Evolutionary conservation across 2,888 invertebrate genomes (phyloP).

Genomic region (Luffia ferchaultella): DNA sequence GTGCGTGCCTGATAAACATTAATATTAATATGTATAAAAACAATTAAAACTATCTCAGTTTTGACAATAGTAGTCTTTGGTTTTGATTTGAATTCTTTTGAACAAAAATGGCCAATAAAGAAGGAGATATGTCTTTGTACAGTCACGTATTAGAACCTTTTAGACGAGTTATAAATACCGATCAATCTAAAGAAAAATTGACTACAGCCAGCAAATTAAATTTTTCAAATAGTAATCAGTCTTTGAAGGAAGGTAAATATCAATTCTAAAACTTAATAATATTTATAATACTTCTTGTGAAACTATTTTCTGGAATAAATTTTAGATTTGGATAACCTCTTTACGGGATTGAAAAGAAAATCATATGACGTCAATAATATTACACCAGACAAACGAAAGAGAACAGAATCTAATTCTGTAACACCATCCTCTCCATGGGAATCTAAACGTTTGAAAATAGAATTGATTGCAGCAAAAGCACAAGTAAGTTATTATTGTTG

Average conservation of each 20-base stretch:
- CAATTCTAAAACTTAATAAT: neutral
- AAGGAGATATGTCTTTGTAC: conserved; percentile 52
- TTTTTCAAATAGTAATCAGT: conserved; percentile 54
- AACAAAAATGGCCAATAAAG: conserved; percentile 21
- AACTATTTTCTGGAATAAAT: neutral
- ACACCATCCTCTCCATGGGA: conserved; percentile 71
- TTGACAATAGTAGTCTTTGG: no score
- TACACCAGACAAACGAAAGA: conserved; percentile 45
- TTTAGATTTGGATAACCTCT: conserved; percentile 36
- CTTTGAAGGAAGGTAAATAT: conserved; percentile 44
- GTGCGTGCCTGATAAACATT: no score
- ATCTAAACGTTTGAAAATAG: conserved; percentile 68
- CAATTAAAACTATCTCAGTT: no score
- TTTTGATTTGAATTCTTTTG: neutral
- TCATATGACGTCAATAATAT: conserved; percentile 27
- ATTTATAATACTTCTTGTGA: neutral
- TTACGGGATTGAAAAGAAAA: conserved; percentile 46
- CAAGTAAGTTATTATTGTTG: conserved; percentile 34
- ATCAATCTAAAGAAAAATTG: conserved; percentile 53
- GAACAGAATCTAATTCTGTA: conserved; percentile 33
- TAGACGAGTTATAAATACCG: conserved; percentile 51
- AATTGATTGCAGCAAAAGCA: conserved; percentile 69
- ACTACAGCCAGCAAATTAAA: conserved; percentile 47
- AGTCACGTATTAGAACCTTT: conserved; percentile 56
- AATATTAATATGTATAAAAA: no score